Evolutionary conservation across 2,113 vertebrate genomes (phyloP), one percentile per base, ranked within the genome.

Genomic region (Phocoena sinus): DNA sequence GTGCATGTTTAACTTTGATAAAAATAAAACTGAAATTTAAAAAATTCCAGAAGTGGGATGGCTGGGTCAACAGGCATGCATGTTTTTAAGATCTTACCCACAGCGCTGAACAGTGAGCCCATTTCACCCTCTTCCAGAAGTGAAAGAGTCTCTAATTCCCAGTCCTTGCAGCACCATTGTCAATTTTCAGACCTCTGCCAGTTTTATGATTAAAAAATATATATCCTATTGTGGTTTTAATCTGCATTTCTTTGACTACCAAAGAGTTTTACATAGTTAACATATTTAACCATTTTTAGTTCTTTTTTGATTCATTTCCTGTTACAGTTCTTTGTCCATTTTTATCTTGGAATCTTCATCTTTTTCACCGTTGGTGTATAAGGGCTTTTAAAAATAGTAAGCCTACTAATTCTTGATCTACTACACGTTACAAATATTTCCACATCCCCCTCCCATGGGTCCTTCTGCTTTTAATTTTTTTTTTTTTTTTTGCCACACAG

Each of bases 251-350:
- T 96, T 89, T 94, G 94, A 80, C 79, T 91, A 70, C 17, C 56
- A 85, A 56, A 50, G 65, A 70, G 53, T 84, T 96, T 97, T 89
- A 70, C 53, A 67, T 65, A 94, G 71, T 65, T 76, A 80, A 63
- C 38, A 92, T 70, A 94, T n/a, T 91, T 94, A 62, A 70, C 33
- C 17, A 44, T 73, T 93, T 92, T 89, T 83, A 96, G 71, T 65
- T 96, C 81, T 96, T 74, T 70, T 96, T 93, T 97, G 56, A 36
- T 96, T 74, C 82, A 93, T 76, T 96, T 94, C 70, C 80, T 65
- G 44, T 93, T 67, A 47, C 44, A 70, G 50, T 31, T 68, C n/a
- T 86, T 87, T 83, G 94, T 85, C 89, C n/a, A 26, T 97, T 95
- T 97, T 96, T 84, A 89, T 80, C 85, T 36, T 41, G 60, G 83